Base-by-base conservation (phyloP, 2,113 vertebrate species). In the Xyliphius kryptos region DNA sequence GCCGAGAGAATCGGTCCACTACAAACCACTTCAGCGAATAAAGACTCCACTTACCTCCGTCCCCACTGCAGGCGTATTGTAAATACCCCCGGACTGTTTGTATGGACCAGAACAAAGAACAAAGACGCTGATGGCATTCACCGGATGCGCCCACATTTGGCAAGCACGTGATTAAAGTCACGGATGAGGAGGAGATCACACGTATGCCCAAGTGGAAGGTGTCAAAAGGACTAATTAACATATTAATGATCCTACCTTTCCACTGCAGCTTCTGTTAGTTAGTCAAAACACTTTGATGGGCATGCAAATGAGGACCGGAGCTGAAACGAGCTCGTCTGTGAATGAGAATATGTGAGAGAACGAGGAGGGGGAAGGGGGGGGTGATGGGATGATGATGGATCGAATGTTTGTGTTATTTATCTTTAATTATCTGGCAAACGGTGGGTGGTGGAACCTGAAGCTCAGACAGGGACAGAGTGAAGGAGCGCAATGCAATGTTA, bases 221-320 rank as follows among this genome's bases (percentile, higher is more conserved):
- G 75, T 63, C 67, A 71, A 61, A 73, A 73, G 70, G 74, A 63
- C 76, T 86, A 83, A 89, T 89, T 89, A 89, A 85, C 87, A 89
- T 87, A 89, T 88, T 89, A 89, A 89, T 85, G 83, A 86, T 81
- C 80, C 83, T 80, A 86, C 85, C 84, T 86, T 85, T 81, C 80
- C 82, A 81, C 80, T 73, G 68, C 69, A 53, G 86, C 83, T 87
- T 84, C 82, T 83, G 85, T 86, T 70, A 79, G 82, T 80, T 81
- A 79, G 84, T 86, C 84, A 82, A 86, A 88, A 86, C 86, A 86
- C 85, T 86, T 86, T 86, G 84, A 89, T 87, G 87, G 86, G 81
- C 82, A 89, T 88, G 85, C 85, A 88, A 88, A 88, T 88, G 81
- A 85, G 83, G 72, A 71, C 76, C 75, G 66, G 77, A 80, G 86